These are phyloP conservation scores for Heliconius nattereri DNA, from an alignment of 1,140 invertebrate genomes.

Conservation along the genomic window DNA sequence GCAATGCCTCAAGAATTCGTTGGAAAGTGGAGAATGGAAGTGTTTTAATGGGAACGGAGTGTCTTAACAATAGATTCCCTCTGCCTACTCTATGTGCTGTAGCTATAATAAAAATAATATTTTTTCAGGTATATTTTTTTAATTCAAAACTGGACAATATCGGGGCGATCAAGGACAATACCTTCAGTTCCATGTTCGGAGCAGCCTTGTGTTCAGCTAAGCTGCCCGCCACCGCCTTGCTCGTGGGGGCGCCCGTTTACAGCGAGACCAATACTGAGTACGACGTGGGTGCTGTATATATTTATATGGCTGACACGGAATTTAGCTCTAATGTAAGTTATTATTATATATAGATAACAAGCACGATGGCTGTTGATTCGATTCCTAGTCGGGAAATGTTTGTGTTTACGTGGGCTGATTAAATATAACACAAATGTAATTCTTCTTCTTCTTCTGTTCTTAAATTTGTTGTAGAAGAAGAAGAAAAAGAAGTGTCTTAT, in stretches of 20 bases:
- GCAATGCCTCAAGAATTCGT: too few relatives aligned
- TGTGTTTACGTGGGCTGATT: too few relatives aligned
- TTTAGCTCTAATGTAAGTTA: slow-evolving; percentile 39
- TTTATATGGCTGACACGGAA: slow-evolving; percentile 46
- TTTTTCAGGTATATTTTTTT: slow-evolving; percentile 49
- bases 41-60: too few relatives aligned
- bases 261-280: slow-evolving; percentile 18
- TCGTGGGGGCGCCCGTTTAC: slow-evolving; percentile 58
- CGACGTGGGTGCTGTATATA: slow-evolving; percentile 55
- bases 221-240: slow-evolving; percentile 35
- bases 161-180: slow-evolving; percentile 26
- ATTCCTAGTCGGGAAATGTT: too few relatives aligned
- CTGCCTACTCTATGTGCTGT: too few relatives aligned
- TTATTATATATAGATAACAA: not conserved
- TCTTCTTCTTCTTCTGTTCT: too few relatives aligned
- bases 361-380: too few relatives aligned
- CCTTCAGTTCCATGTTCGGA: slow-evolving; percentile 50
- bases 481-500: too few relatives aligned
- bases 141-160: slow-evolving; percentile 20
- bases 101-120: not conserved
- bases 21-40: too few relatives aligned
- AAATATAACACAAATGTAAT: too few relatives aligned
- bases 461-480: too few relatives aligned
- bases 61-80: too few relatives aligned
- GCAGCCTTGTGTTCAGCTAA: slow-evolving; percentile 43